phyloP scores from a whole-genome alignment of 2,888 invertebrate species.

The Agapostemon virescens region DNA sequence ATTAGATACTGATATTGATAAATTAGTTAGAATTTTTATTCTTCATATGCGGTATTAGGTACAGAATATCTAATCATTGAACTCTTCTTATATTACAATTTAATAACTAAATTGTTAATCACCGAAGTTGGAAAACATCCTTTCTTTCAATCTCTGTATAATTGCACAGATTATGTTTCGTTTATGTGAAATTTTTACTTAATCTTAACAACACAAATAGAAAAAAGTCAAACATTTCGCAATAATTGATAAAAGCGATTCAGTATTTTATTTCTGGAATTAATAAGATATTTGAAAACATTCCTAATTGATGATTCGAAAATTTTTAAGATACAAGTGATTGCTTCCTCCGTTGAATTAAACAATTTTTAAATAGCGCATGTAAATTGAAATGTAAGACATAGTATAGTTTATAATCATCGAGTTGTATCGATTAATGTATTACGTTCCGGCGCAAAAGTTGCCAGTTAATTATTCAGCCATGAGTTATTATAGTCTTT shows the following conservation, averaged over 20 bases:
- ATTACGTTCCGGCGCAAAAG: background rate
- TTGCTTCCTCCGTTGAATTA: background rate
- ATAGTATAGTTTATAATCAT: constrained; percentile 18
- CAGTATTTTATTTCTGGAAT: background rate
- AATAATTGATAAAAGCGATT: too few species aligned
- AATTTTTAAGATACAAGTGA: background rate
- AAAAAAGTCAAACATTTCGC: too few species aligned
- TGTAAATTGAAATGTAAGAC: background rate
- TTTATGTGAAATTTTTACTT: background rate
- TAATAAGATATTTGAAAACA: background rate
- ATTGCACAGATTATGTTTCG: background rate
- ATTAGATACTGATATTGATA: background rate
- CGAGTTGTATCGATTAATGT: constrained; percentile 30
- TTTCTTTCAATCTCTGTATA: background rate
- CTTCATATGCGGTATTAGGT: background rate
- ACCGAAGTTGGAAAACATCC: background rate
- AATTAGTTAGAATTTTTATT: background rate
- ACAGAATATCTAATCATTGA: too few species aligned
- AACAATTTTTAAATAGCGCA: background rate
- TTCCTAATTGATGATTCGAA: background rate
- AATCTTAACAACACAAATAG: background rate
- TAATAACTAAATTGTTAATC: background rate
- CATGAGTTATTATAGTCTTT: constrained; percentile 29
- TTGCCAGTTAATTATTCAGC: constrained; percentile 4
- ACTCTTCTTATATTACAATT: background rate